Evolutionary conservation across 2,797 vertebrate species (phyloP), one percentile per base, ranked within the genome.

Genomic region (Parauchenoglanis punctatus): DNA sequence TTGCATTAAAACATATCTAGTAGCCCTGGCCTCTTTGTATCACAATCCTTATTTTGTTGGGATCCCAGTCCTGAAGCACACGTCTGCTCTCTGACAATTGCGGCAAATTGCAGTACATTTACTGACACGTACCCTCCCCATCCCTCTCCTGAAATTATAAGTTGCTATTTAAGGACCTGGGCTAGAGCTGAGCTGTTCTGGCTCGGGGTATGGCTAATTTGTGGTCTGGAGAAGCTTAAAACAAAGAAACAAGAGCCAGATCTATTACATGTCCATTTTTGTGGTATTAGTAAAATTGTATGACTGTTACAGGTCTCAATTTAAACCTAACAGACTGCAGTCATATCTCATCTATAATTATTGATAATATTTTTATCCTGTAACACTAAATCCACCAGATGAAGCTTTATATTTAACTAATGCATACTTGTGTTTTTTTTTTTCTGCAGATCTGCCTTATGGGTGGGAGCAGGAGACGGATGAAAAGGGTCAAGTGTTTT

Each of bases 391-490:
- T 77, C 13, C 15, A 31, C 7, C n/a, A 31, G 75, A 18, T 77
- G 13, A 40, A 40, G 18, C 15, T 20, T 83, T 67, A 11, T 52
- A 40, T 81, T 73, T 44, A 15, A 61, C 12, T 70, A 1, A 31
- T 75, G 0, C 20, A 67, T 70, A 4, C 8, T 85, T 2, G 1
- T 12, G 23, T 84, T 3, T 49, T n/a, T 35, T 35, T 7, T 52
- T 83, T 90, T 58, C 54, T 87, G 84, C 92, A 99, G 99, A 97
- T 94, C 92, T 99, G 86, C 99, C 98, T 0, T 99, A 99, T 82
- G 99, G 99, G 67, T 99, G 99, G 99, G 98, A 99, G 87, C 97
- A 99, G 92, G 98, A 99, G 93, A 97, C 95, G 0, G 97, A 99
- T 92, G 97, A 96, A 91, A 99, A 97, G 0, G 98, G 98, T 85